Conservation (phyloP, 2,888 invertebrate species). For the Ophioninae sp. region DNA sequence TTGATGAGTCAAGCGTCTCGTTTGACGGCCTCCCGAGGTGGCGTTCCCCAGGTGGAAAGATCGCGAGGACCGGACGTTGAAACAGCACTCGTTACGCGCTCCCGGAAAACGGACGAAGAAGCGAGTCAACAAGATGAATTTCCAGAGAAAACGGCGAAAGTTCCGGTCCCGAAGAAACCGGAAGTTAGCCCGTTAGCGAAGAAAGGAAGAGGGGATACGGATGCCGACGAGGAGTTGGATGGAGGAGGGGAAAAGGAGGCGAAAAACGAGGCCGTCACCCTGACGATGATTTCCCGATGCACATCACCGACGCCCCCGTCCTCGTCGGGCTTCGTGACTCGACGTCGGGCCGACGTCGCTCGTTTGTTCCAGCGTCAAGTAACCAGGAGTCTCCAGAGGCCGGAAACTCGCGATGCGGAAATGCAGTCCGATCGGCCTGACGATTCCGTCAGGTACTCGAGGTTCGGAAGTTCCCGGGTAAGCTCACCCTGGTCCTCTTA, state of each 20-base stretch:
- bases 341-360: slow-evolving; percentile 87
- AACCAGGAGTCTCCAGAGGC: slow-evolving; percentile 82
- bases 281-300: slow-evolving; percentile 87
- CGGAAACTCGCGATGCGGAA: slow-evolving; percentile 86
- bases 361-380: slow-evolving; percentile 88
- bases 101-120: slow-evolving; percentile 64
- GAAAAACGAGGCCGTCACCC: slow-evolving; percentile 75
- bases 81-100: slow-evolving; percentile 57
- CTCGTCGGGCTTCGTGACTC: slow-evolving; percentile 84
- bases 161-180: not conserved
- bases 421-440: slow-evolving; percentile 89
- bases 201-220: slow-evolving; percentile 58
- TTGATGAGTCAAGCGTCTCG: slow-evolving; percentile 63
- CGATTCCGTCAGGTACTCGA: slow-evolving; percentile 85
- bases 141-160: slow-evolving; percentile 5
- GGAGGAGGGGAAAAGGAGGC: slow-evolving; percentile 56
- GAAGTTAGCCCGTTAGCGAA: not conserved
- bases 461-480: slow-evolving; percentile 84
- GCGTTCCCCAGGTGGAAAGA: slow-evolving; percentile 68
- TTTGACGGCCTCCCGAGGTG: slow-evolving; percentile 70
- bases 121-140: slow-evolving; percentile 41
- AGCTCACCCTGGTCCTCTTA: slow-evolving; percentile 86
- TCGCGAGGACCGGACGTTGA: slow-evolving; percentile 62
- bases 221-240: slow-evolving; percentile 55
- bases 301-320: slow-evolving; percentile 90